Evolutionary conservation across 2,797 vertebrate species (phyloP).

Genomic region (Petrocephalus schoutedeni): DNA sequence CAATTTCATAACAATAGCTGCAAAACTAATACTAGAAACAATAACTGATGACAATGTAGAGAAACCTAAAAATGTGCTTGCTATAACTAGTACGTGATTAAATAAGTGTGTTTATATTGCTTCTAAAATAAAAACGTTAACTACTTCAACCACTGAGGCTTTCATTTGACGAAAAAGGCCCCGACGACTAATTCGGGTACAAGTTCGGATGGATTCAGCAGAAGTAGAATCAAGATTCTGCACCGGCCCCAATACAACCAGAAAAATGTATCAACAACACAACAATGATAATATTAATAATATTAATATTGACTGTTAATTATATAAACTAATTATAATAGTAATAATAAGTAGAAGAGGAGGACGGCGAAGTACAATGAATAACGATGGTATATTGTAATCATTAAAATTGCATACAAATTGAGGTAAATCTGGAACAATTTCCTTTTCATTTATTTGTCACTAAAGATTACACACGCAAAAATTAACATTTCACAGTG

Average conservation of each 20-base stretch:
- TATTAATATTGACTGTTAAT: not conserved
- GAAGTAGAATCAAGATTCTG: not conserved
- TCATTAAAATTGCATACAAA: not conserved
- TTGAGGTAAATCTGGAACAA: not conserved
- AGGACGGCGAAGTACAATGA: not conserved
- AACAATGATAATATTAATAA: not conserved
- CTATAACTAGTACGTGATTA: too few relatives aligned
- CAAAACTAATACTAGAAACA: not conserved
- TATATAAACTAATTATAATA: not conserved
- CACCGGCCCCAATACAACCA: not conserved
- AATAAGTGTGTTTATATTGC: not conserved
- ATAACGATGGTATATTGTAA: not conserved
- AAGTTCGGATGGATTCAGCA: not conserved
- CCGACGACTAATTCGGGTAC: too few relatives aligned
- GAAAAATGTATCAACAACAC: not conserved
- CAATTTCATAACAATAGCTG: not conserved
- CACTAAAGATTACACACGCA: not conserved
- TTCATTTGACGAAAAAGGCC: not conserved
- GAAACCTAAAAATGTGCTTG: not conserved
- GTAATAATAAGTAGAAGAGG: not conserved
- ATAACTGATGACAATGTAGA: not conserved
- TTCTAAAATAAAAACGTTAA: not conserved
- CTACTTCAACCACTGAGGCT: not conserved
- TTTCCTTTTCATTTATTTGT: not conserved
- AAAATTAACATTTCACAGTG: constrained; percentile 9